Evolutionary conservation across 2,797 vertebrate genomes (phyloP).

Genomic region (Melanogrammus aeglefinus): DNA sequence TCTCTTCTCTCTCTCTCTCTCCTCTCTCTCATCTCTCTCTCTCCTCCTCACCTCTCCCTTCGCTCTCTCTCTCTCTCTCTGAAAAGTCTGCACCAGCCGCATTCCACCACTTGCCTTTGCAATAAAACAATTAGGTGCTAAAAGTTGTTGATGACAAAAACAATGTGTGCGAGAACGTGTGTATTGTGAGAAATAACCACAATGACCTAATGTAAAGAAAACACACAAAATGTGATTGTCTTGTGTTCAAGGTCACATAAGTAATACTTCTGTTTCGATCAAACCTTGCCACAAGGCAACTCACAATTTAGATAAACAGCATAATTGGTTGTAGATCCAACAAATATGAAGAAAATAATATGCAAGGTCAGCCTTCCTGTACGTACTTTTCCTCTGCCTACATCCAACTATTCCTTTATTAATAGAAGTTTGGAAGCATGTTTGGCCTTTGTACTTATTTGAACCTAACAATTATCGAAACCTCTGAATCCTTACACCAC

Average conservation of each 20-base stretch:
- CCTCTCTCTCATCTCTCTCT: conserved; percentile 38
- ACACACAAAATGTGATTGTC: conserved; percentile 19
- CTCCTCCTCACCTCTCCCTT: too few relatives aligned
- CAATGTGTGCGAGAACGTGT: neutral
- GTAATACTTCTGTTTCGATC: conserved; percentile 26
- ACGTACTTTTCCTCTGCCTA: conserved; percentile 56
- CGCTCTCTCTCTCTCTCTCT: conserved; percentile 48
- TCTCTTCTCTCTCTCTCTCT: conserved; percentile 55
- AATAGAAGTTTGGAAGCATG: conserved; percentile 75
- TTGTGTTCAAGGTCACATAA: conserved; percentile 5
- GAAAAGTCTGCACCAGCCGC: conserved; percentile 25
- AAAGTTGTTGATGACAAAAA: conserved; percentile 33
- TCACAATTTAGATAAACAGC: conserved; percentile 39
- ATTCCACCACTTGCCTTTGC: conserved; percentile 37
- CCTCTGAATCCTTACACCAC: conserved; percentile 90
- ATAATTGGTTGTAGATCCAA: conserved; percentile 46
- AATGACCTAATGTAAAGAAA: neutral
- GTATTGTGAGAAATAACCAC: neutral
- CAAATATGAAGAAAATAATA: conserved; percentile 39
- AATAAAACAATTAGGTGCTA: conserved; percentile 35
- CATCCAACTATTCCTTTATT: conserved; percentile 63
- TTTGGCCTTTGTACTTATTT: conserved; percentile 84
- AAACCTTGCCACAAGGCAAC: conserved; percentile 50
- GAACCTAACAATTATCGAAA: conserved; percentile 87
- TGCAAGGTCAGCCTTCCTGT: conserved; percentile 65